These are phyloP conservation scores for Drosophila mettleri DNA, from an alignment of 2,888 invertebrate species.

Conservation along the genomic window DNA sequence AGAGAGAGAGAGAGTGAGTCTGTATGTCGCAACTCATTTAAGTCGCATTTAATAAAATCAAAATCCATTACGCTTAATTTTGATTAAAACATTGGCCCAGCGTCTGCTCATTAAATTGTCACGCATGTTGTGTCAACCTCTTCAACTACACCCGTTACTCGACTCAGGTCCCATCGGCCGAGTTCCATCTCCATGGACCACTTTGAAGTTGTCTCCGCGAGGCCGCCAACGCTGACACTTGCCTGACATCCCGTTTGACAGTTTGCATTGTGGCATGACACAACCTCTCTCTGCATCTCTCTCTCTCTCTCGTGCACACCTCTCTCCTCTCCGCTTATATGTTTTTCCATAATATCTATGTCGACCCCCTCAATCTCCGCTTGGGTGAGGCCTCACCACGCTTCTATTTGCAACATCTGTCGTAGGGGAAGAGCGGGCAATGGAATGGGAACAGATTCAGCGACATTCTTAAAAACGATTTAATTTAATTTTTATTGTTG, in stretches of 20 bases:
- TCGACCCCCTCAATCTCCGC: not conserved
- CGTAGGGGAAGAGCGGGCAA: conserved; percentile 32
- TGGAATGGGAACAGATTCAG: conserved; percentile 24
- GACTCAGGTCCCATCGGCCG: not conserved
- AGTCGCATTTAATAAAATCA: conserved; percentile 81
- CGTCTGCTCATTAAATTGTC: conserved; percentile 84
- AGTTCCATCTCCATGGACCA: conserved; percentile 29
- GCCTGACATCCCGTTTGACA: conserved; percentile 73
- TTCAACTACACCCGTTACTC: conserved; percentile 4
- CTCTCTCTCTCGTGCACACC: conserved; percentile 27
- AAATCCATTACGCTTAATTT: conserved; percentile 78
- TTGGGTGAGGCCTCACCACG: conserved; percentile 38
- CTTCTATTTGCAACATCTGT: conserved; percentile 68
- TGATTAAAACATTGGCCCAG: conserved; percentile 77
- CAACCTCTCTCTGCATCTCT: conserved; percentile 41
- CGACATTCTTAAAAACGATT: conserved; percentile 75
- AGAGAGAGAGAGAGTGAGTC: not conserved
- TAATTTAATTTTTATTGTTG: conserved; percentile 80
- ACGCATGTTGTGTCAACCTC: conserved; percentile 78
- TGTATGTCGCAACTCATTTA: conserved; percentile 72
- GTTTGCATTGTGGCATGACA: conserved; percentile 72
- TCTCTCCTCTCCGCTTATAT: conserved; percentile 3
- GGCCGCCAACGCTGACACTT: conserved; percentile 75
- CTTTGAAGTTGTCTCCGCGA: conserved; percentile 64
- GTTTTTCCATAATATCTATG: conserved; percentile 40